Evolutionary conservation across 2,888 invertebrate species (phyloP), one percentile per base, ranked within the genome.

Genomic region (Zygogramma bicolorata): DNA sequence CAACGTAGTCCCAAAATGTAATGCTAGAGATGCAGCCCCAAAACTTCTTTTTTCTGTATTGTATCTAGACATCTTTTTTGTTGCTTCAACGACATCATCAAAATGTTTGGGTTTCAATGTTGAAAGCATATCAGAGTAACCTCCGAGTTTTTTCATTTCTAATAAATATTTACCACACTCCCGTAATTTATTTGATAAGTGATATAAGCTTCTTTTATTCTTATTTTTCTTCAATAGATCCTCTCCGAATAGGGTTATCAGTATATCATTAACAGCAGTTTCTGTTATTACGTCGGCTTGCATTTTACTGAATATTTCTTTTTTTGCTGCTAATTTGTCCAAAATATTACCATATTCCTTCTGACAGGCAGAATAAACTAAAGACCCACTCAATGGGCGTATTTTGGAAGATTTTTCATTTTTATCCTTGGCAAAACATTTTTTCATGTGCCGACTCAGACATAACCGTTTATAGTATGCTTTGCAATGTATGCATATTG

Each of bases 231-330:
- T 69, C 13, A 69, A 46, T 18, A 69, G 8, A 57, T 69, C 58
- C 15, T 69, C 62, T 13, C 68, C 68, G 42, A 18, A 69, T 69
- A 62, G 27, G 42, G 18, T 20, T n/a, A n/a, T n/a, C n/a, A n/a
- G n/a, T n/a, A n/a, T n/a, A n/a, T n/a, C n/a, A n/a, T n/a, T n/a
- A n/a, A 25, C 20, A 75, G 60, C 38, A 70, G 62, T 31, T 77
- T 68, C 0, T 76, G 66, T 38, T 27, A 73, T 65, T 40, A 72
- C 58, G 58, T 80, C 79, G 7, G 69, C 74, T 15, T 75, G 74
- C 79, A 81, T 79, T 25, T 38, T 77, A 31, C 8, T 10, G 70
- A 81, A 79, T 15, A 81, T 75, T 67, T 80, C 77, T n/a, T n/a
- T 38, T 40, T 68, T 79, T 22, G 76, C 67, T 49, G 75, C 68